Base-by-base conservation (phyloP, 2,797 vertebrate genomes). In the Alcedo atthis region DNA sequence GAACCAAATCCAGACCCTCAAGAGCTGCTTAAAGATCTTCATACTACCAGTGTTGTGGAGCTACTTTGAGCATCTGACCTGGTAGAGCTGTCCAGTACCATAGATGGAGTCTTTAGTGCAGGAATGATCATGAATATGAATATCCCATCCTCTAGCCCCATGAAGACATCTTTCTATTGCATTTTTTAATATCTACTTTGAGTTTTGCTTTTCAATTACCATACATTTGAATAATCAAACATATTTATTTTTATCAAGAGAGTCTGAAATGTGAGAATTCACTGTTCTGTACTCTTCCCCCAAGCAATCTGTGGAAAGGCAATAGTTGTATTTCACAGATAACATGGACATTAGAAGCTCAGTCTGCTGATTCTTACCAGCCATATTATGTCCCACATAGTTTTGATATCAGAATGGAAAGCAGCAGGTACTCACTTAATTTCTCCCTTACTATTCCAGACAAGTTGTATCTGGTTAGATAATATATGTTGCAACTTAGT, bases 211-310 rank as follows among this genome's bases (percentile, higher is more conserved):
- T 86, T 84, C 45, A 93, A 66, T 88, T 67, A 91, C 53, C 81
- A 82, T 91, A 48, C 37, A 89, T 88, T 91, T 90, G 87, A 91
- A 81, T 86, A 82, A 93, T 91, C 57, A 96, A 86, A 78, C 32
- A 55, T 57, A 79, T 57, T 95, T 92, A 68, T 79, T 92, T 91
- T 94, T 91, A 81, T 88, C 74, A 46, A 94, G 76, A 88, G n/a
- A 20, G 25, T 68, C 58, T 87, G 80, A 93, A 93, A 91, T 69
- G 55, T 89, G 89, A 86, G 53, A 90, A 73, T 85, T 87, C 61
- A 20, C 40, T 71, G 61, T 49, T 86, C 49, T 71, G 28, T 58
- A 30, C 46, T 64, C 89, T 74, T 3, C 28, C 77, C 57, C n/a
- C 74, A 93, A 67, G 90, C 73, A 78, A 70, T 82, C 77, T 49